Conservation (phyloP, 2,797 vertebrate species). For the Apogon hyalosoma region DNA sequence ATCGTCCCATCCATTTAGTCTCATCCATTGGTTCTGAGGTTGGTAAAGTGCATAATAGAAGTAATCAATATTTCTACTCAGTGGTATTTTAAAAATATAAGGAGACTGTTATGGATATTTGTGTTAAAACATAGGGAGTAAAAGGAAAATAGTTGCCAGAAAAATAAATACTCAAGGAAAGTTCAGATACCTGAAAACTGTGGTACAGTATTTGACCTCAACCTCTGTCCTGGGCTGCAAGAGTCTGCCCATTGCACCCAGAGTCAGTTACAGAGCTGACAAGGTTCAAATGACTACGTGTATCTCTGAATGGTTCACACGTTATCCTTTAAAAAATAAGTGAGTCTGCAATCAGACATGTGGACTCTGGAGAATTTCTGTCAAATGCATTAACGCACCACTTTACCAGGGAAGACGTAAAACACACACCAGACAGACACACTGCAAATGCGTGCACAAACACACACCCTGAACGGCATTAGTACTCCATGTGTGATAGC, state of each 20-base stretch:
- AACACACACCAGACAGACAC: background rate
- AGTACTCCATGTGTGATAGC: background rate
- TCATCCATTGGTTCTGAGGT: too few relatives aligned
- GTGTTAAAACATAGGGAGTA: too few relatives aligned
- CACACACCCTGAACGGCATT: slow-evolving; percentile 2
- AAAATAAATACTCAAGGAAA: too few relatives aligned
- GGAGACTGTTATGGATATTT: too few relatives aligned
- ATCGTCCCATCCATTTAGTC: too few relatives aligned
- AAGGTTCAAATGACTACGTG: slow-evolving; percentile 3
- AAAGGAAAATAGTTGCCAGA: too few relatives aligned
- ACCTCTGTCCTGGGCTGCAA: slow-evolving; percentile 1
- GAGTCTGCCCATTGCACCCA: slow-evolving; percentile 3
- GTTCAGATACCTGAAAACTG: too few relatives aligned
- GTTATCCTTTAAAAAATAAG: too few relatives aligned
- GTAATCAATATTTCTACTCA: too few relatives aligned
- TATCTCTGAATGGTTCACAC: background rate
- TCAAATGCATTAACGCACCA: slow-evolving; percentile 9
- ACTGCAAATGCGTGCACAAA: background rate
- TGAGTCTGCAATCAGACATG: slow-evolving; percentile 3
- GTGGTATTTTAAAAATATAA: too few relatives aligned
- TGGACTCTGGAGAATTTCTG: slow-evolving; percentile 15
- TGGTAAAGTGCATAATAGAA: too few relatives aligned
- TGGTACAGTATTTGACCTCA: too few relatives aligned
- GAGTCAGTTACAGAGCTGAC: slow-evolving; percentile 22
- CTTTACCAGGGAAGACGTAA: slow-evolving; percentile 31